Conservation (phyloP, 2,888 invertebrate genomes). For the Nematopogon swammerdamellus region DNA sequence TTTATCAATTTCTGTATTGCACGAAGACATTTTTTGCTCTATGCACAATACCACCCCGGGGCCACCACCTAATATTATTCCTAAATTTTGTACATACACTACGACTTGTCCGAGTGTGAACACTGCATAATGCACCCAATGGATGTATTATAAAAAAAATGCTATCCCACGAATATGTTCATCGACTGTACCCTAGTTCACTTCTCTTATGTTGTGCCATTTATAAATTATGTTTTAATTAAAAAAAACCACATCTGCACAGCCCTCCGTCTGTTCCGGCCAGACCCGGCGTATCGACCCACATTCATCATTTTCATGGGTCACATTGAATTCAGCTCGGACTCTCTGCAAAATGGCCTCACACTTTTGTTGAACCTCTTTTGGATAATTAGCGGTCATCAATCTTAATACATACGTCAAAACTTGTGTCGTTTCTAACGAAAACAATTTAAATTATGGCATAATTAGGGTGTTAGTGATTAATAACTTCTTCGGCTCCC, state of each 20-base stretch:
- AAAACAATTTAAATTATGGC: conserved; percentile 44
- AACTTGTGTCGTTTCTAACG: conserved; percentile 39
- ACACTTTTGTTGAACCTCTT: conserved; percentile 21
- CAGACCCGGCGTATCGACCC: neutral
- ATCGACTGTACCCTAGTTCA: neutral
- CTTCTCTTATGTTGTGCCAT: neutral
- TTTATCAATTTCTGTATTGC: too few relatives aligned
- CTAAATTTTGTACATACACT: too few relatives aligned
- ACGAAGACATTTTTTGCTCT: too few relatives aligned
- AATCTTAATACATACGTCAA: conserved; percentile 47
- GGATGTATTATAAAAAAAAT: too few relatives aligned
- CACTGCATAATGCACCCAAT: too few relatives aligned
- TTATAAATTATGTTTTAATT: neutral
- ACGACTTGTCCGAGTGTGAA: too few relatives aligned
- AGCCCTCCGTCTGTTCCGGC: neutral
- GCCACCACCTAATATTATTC: too few relatives aligned
- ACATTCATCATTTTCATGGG: neutral
- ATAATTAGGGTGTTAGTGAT: conserved; percentile 38
- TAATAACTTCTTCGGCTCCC: conserved; percentile 19
- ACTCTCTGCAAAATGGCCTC: conserved; percentile 10
- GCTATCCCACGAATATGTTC: too few relatives aligned
- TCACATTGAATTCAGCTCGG: conserved; percentile 20
- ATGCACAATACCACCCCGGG: too few relatives aligned
- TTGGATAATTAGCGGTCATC: conserved; percentile 42
- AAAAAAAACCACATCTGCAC: conserved; percentile 1